These are phyloP conservation scores for Physocephala rufipes DNA, from an alignment of 2,888 invertebrate species.

Conservation along the genomic window DNA sequence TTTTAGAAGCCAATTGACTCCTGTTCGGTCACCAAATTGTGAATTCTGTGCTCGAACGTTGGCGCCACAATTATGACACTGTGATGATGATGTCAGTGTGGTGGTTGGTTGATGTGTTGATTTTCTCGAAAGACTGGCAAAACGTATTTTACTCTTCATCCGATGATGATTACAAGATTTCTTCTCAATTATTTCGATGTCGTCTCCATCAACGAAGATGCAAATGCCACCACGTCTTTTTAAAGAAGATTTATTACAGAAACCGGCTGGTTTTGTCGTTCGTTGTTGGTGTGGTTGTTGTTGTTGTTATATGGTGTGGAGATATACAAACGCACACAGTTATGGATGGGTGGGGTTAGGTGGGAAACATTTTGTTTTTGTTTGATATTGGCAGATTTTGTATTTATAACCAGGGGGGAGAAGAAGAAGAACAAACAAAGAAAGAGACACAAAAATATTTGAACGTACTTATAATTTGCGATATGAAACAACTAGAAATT, in stretches of 20 bases:
- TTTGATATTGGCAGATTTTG: background rate
- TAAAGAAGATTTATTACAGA: constrained; percentile 62
- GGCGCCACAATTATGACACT: constrained; percentile 59
- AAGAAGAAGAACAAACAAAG: constrained; percentile 22
- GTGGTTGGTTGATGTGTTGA: constrained; percentile 40
- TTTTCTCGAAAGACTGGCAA: constrained; percentile 39
- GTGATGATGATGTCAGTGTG: constrained; percentile 32
- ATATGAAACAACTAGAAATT: background rate
- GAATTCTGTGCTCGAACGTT: constrained; percentile 36
- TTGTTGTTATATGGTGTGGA: constrained; percentile 30
- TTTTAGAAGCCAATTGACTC: constrained; percentile 61
- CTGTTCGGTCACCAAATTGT: constrained; percentile 36
- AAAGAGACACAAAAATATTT: constrained; percentile 19
- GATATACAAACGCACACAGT: constrained; percentile 5
- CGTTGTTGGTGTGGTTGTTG: constrained; percentile 28
- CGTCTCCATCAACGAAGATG: constrained; percentile 66
- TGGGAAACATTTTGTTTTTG: constrained; percentile 8
- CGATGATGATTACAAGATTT: constrained; percentile 52
- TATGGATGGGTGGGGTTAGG: constrained; percentile 2
- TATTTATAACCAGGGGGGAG: too few species aligned
- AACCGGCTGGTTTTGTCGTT: constrained; percentile 46
- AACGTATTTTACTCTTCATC: constrained; percentile 38
- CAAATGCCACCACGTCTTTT: constrained; percentile 66
- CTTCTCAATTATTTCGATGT: constrained; percentile 61
- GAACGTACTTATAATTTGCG: background rate